phyloP scores from a whole-genome alignment of 2,797 vertebrate species.

The Taeniopygia guttata region DNA sequence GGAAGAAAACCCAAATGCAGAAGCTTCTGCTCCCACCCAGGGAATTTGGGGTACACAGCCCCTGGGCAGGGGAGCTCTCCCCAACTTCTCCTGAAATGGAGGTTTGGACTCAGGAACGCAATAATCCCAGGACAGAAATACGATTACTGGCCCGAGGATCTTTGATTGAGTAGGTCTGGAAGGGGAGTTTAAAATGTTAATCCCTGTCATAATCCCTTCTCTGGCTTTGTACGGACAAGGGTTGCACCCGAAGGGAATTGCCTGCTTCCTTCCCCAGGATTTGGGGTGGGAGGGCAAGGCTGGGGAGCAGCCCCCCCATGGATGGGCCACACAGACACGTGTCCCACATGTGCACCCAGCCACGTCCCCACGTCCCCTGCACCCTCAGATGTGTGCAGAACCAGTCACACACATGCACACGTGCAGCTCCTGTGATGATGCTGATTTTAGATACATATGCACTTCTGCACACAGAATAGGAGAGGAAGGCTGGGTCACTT shows the following conservation, averaged over 20 bases:
- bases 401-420: fast-evolving
- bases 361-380: fast-evolving
- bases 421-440: not conserved
- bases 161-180: constrained; percentile 85
- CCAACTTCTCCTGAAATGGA: constrained; percentile 75
- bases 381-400: fast-evolving
- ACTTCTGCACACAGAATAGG: not conserved
- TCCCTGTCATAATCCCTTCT: constrained; percentile 84
- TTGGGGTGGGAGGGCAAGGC: not conserved
- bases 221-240: constrained; percentile 73
- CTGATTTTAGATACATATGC: fast-evolving
- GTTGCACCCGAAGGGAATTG: constrained; percentile 59
- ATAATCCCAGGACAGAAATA: constrained; percentile 82
- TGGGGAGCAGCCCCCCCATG: not conserved
- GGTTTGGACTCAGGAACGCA: constrained; percentile 70
- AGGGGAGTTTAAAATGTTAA: constrained; percentile 87
- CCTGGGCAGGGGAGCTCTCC: constrained; percentile 23
- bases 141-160: constrained; percentile 78
- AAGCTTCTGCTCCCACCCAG: fast-evolving
- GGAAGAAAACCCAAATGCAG: not conserved
- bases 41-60: not conserved
- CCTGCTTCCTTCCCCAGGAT: constrained; percentile 53
- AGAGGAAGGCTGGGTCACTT: not conserved
- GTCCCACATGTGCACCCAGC: not conserved
- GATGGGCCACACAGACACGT: not conserved